A percentile compares a stretch with the other conserved stretches of the same genome.
Conservation (phyloP, 2,797 vertebrate genomes). For the Accipiter fasciatus region DNA sequence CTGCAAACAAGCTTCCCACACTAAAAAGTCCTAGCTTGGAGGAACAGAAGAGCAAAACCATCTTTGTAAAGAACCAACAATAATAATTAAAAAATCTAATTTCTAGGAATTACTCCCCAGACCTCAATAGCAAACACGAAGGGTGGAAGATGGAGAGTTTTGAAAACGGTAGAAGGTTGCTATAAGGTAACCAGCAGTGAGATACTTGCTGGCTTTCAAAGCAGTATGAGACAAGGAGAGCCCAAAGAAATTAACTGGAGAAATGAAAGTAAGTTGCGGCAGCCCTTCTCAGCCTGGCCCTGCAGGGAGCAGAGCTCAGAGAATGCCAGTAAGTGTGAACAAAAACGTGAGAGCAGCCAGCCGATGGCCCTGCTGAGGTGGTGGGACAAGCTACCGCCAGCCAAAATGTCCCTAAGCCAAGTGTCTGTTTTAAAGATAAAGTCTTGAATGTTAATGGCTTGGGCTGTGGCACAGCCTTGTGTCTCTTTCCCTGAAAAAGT, state of each 20-base stretch:
- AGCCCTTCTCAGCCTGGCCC: neutral
- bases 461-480: neutral
- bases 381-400: neutral
- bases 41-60: neutral
- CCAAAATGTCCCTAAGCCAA: neutral
- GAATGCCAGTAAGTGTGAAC: neutral
- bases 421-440: neutral
- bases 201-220: neutral
- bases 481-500: neutral
- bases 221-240: neutral
- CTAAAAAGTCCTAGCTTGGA: neutral
- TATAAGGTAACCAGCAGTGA: neutral
- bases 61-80: neutral
- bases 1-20: conserved; percentile 22
- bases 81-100: neutral
- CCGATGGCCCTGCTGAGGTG: neutral
- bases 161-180: neutral
- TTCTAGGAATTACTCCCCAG: neutral
- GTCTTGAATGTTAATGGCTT: neutral
- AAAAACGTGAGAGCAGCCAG: neutral
- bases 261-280: neutral
- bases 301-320: accelerated
- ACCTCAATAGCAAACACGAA: neutral
- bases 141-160: neutral
- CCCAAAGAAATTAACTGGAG: neutral